Base-by-base conservation (phyloP, 2,888 invertebrate species). In the Fragum fragum region DNA sequence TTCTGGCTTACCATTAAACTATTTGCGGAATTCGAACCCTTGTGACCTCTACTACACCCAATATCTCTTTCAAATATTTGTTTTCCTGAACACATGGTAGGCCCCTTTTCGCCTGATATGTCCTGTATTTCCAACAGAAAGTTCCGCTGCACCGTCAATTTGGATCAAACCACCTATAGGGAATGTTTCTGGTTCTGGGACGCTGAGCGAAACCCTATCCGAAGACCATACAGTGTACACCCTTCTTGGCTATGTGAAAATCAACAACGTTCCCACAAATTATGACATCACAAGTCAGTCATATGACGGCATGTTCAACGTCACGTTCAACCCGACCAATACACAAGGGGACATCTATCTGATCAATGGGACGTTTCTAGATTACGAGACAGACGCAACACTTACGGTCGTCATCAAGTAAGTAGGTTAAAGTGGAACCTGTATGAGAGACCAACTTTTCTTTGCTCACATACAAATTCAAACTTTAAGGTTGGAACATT, bases 301-400 rank as follows among this genome's bases (percentile, higher is more conserved):
- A 11, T 66, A 66, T n/a, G 42, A 7, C 23, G 66, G 66, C 1
- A 66, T 66, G 66, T 66, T 66, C 23, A 66, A 66, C 42, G 66
- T 66, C 14, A 66, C 66, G 23, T 42, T 66, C 23, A 66, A 66
- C 66, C 1, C 66, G 9, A 3, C 0, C 16, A 66, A 18, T 16
- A 47, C 5, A 47, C 2, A n/a, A 9, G 66, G 66, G 1, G 66
- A 66, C 42, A 66, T 66, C 66, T 66, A 66, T 21, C 42, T 66
- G 23, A 42, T 42, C 9, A n/a, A 66, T 23, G 36, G 21, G 21
- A 66, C 39, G 14, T 26, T n/a, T 42, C 42, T 66, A 0, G 66
- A 66, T 29, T 66, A 23, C 36, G 66, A 66, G 66, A 66, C 42
- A 11, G 66, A 39, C 26, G 18, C 39, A 7, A 23, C 42, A 6